Evolutionary conservation across 2,888 invertebrate genomes (phyloP).

Genomic region (Diachrysia chrysitis): DNA sequence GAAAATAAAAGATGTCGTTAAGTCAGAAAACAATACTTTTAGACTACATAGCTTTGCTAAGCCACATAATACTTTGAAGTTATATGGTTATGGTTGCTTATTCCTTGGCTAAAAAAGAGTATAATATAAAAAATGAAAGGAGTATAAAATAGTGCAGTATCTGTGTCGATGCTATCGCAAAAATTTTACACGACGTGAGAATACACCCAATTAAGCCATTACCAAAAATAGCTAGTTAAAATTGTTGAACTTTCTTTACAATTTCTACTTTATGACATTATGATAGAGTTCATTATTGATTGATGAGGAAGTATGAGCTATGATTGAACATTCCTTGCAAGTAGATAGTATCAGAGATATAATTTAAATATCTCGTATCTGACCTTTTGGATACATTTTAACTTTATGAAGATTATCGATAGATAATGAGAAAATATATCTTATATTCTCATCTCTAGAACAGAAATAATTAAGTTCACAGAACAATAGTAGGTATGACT

Average conservation of each 20-base stretch:
- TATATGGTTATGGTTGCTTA: not conserved
- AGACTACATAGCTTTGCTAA: not conserved
- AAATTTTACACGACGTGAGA: conserved; percentile 64
- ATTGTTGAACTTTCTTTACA: conserved; percentile 30
- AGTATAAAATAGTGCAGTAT: conserved; percentile 40
- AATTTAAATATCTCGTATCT: conserved; percentile 10
- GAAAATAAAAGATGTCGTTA: not conserved
- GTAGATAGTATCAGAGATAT: conserved; percentile 23
- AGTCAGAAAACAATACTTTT: not conserved
- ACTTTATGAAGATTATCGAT: conserved; percentile 17
- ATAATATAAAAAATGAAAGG: conserved; percentile 25
- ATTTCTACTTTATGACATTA: conserved; percentile 43
- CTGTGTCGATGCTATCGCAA: conserved; percentile 55
- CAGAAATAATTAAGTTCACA: not conserved
- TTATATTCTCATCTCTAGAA: not conserved
- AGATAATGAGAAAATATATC: not conserved
- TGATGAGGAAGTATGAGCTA: not conserved
- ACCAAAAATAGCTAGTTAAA: conserved; percentile 60
- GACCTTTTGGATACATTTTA: conserved; percentile 26
- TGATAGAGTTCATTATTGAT: conserved; percentile 24
- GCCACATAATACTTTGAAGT: not conserved
- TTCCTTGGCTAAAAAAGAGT: not conserved
- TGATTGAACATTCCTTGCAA: conserved; percentile 28
- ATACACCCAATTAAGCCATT: conserved; percentile 64
- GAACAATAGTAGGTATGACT: too few species aligned